Conservation (phyloP, 2,888 invertebrate genomes). For the Eupeodes latifasciatus region DNA sequence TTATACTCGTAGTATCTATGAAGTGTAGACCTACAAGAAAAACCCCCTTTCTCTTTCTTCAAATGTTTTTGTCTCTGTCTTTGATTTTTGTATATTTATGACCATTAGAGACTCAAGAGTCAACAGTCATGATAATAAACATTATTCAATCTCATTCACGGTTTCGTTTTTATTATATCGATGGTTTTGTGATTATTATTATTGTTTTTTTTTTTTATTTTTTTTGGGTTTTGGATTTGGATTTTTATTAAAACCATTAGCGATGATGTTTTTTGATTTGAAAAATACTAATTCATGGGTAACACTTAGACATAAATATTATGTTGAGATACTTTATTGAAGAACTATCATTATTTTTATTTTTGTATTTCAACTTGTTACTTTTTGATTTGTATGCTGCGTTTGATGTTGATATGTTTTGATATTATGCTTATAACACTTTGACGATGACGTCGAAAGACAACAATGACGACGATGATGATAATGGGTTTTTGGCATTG, state of each 20-base stretch:
- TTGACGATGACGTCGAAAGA: too few species aligned
- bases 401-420: too few species aligned
- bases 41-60: background rate
- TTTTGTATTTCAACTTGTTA: slow-evolving; percentile 27
- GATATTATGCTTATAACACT: too few species aligned
- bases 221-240: too few species aligned
- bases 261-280: slow-evolving; percentile 47
- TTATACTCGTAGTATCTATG: background rate
- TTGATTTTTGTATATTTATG: slow-evolving; percentile 71
- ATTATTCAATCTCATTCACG: slow-evolving; percentile 74
- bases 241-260: slow-evolving; percentile 50
- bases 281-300: slow-evolving; percentile 52
- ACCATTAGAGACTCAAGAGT: slow-evolving; percentile 72
- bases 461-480: slow-evolving; percentile 1
- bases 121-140: slow-evolving; percentile 75
- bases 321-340: slow-evolving; percentile 51
- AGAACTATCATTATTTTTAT: slow-evolving; percentile 36
- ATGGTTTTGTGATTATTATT: slow-evolving; percentile 63
- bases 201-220: slow-evolving; percentile 33
- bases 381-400: slow-evolving; percentile 47
- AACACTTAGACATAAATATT: slow-evolving; percentile 44
- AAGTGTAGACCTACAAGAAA: background rate
- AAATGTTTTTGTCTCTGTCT: slow-evolving; percentile 23
- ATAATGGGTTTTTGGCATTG: slow-evolving; percentile 28
- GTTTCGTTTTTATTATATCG: slow-evolving; percentile 72